These are phyloP conservation scores for Nymphalis polychloros DNA, from an alignment of 2,888 invertebrate species.

Conservation along the genomic window DNA sequence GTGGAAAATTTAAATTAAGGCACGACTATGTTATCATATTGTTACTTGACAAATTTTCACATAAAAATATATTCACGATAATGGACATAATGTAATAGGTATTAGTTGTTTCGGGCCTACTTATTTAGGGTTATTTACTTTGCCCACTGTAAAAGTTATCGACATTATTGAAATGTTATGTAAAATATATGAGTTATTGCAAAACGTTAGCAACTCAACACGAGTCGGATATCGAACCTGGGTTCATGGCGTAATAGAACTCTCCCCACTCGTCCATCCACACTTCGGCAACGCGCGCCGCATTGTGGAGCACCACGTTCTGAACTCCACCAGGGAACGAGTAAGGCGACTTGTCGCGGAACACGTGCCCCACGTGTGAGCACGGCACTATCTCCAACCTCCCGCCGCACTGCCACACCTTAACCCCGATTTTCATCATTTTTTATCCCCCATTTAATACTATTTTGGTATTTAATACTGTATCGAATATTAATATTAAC, in stretches of 20 bases:
- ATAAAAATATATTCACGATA: background rate
- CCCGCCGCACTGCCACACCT: constrained; percentile 99
- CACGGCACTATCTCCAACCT: constrained; percentile 97
- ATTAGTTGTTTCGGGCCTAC: too few species aligned
- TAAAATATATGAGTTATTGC: constrained; percentile 25
- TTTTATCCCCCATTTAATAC: constrained; percentile 12
- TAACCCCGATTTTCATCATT: constrained; percentile 41
- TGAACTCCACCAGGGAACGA: constrained; percentile 99
- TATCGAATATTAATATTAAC: background rate
- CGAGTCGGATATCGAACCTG: constrained; percentile 86
- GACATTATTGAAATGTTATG: background rate
- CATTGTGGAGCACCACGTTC: constrained; percentile 98
- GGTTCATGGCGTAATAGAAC: constrained; percentile 99
- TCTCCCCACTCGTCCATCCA: constrained; percentile 99
- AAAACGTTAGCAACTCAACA: constrained; percentile 51
- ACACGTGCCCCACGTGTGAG: constrained; percentile 98
- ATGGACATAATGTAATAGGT: background rate
- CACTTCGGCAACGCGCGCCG: constrained; percentile 98
- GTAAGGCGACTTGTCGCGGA: constrained; percentile 98
- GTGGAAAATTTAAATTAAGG: constrained; percentile 12
- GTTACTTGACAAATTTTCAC: background rate
- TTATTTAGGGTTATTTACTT: too few species aligned
- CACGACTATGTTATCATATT: constrained; percentile 13
- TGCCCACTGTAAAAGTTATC: too few species aligned
- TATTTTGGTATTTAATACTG: too few species aligned